These are phyloP conservation scores for Solea senegalensis DNA, from an alignment of 2,113 vertebrate species.

Conservation along the genomic window DNA sequence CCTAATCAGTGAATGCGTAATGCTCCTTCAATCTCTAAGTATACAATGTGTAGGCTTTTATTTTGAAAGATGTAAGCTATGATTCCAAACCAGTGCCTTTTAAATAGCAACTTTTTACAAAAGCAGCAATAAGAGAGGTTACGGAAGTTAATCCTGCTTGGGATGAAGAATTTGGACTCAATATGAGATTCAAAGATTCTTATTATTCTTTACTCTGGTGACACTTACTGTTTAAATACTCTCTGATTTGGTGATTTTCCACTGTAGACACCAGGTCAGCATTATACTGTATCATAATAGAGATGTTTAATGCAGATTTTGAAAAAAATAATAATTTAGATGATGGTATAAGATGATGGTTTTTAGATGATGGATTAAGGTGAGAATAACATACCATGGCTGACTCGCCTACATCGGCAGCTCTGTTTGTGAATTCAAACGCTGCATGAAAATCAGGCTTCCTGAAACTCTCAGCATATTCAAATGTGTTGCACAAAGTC, in stretches of 20 bases:
- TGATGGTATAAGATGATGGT: no score
- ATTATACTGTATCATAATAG: neutral
- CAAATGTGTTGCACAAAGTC: neutral
- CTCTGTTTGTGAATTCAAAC: neutral
- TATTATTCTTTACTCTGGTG: no score
- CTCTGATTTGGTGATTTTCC: neutral
- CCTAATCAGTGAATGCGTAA: neutral
- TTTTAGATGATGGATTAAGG: no score
- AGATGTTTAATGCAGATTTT: neutral
- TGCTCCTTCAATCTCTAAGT: neutral
- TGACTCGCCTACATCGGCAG: neutral
- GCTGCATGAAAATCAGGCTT: neutral
- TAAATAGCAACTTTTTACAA: neutral
- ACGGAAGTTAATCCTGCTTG: neutral
- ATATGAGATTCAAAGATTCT: no score
- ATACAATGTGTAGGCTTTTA: neutral
- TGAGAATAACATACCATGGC: neutral
- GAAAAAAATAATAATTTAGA: neutral
- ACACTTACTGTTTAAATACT: neutral
- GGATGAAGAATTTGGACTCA: neutral
- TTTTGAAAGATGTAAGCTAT: neutral
- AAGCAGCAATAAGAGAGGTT: neutral
- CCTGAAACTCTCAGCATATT: neutral
- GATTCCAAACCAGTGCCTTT: conserved; percentile 2
- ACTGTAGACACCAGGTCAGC: neutral